Conservation (phyloP, 2,888 invertebrate genomes). For the Pheosia gnoma region DNA sequence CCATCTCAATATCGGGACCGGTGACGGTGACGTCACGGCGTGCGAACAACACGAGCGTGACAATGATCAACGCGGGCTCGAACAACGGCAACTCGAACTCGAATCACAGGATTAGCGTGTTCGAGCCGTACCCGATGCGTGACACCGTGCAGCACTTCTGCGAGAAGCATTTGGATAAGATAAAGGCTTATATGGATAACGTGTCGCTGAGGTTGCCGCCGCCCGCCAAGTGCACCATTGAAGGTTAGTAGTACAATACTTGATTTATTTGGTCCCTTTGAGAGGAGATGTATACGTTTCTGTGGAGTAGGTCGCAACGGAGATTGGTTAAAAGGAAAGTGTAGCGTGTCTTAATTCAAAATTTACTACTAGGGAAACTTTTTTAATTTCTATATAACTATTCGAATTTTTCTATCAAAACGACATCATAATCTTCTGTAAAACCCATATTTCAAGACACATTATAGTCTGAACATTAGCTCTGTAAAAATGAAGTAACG, state of each 20-base stretch:
- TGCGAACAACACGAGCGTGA: conserved; percentile 90
- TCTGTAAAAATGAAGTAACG: no score
- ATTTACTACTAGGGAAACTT: no score
- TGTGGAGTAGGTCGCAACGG: no score
- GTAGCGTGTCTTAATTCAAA: no score
- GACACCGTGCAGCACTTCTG: conserved; percentile 98
- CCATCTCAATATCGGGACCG: conserved; percentile 81
- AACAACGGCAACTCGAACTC: conserved; percentile 45
- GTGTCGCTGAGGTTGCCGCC: conserved; percentile 93
- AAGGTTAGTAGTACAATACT: conserved; percentile 85
- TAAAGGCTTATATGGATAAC: conserved; percentile 95
- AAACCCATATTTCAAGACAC: no score
- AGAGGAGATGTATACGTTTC: no score
- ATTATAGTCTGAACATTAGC: no score
- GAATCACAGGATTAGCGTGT: conserved; percentile 89
- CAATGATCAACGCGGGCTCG: conserved; percentile 83
- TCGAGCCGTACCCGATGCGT: conserved; percentile 95
- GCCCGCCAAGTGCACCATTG: conserved; percentile 96
- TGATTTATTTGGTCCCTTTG: neutral
- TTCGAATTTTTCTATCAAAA: no score
- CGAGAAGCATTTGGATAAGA: conserved; percentile 96
- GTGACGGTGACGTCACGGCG: conserved; percentile 80
- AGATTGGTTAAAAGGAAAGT: no score
- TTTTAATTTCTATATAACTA: no score
- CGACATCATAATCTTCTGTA: no score